Conservation (phyloP, 2,797 vertebrate genomes). For the Rhabdomys pumilio region DNA sequence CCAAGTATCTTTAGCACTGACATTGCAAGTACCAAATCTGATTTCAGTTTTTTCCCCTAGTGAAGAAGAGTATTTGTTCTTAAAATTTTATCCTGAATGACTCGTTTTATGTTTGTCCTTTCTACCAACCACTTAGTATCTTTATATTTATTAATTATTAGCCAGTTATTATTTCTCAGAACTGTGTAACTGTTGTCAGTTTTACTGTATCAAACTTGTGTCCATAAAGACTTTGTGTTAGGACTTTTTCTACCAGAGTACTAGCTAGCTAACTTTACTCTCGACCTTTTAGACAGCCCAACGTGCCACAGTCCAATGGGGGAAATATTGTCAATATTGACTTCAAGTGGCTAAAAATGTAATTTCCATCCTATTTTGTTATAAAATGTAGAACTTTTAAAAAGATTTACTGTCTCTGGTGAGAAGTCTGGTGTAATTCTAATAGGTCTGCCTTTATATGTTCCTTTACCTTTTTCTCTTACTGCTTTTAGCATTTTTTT, state of each 20-base stretch:
- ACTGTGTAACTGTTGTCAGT: not conserved
- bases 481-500: too few relatives aligned
- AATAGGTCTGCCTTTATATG: too few relatives aligned
- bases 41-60: not conserved
- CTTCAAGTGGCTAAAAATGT: not conserved
- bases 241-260: not conserved
- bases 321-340: not conserved
- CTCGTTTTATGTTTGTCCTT: not conserved
- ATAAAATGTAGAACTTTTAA: not conserved
- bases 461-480: too few relatives aligned
- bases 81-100: not conserved
- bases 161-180: not conserved
- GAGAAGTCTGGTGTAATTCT: too few relatives aligned
- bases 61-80: not conserved
- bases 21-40: not conserved
- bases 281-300: not conserved
- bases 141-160: not conserved
- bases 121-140: not conserved
- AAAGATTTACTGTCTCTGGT: too few relatives aligned
- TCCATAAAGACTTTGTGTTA: not conserved
- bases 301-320: not conserved
- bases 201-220: not conserved
- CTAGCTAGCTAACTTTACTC: not conserved
- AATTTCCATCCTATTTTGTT: not conserved
- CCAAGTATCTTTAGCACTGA: not conserved